Conservation (phyloP, 2,113 vertebrate species). For the Anoplopoma fimbria region DNA sequence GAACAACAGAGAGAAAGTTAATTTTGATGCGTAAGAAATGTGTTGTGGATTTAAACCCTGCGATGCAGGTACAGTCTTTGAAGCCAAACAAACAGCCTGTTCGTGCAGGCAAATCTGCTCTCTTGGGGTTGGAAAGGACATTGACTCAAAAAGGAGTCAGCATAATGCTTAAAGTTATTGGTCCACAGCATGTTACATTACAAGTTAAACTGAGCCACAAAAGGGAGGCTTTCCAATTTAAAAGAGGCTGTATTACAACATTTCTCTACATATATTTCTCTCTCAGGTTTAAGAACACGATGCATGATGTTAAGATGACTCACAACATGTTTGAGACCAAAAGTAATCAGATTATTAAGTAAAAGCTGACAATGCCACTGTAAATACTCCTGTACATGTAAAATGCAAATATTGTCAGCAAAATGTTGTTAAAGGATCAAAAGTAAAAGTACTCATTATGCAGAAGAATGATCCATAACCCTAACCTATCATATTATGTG, state of each 20-base stretch:
- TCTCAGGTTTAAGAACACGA: neutral
- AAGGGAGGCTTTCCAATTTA: neutral
- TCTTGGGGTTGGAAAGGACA: slow-evolving; percentile 2
- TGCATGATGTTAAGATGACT: neutral
- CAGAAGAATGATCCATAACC: neutral
- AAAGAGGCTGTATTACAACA: neutral
- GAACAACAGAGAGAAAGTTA: slow-evolving; percentile 23
- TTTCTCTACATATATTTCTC: neutral
- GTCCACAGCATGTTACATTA: slow-evolving; percentile 12
- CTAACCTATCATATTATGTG: neutral
- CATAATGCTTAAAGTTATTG: neutral
- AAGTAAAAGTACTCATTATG: neutral
- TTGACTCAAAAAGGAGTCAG: neutral
- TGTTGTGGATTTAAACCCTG: slow-evolving; percentile 15
- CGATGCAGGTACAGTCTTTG: neutral
- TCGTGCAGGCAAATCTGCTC: slow-evolving; percentile 2
- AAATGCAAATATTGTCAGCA: no score
- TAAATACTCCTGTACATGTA: neutral
- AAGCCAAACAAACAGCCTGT: neutral
- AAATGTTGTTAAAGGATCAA: neutral
- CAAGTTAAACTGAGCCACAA: neutral
- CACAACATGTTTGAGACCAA: neutral
- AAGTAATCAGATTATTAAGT: neutral
- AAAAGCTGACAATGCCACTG: neutral
- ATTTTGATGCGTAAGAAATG: neutral